Evolutionary conservation across 2,888 invertebrate genomes (phyloP), one percentile per base, ranked within the genome.

Genomic region (Tipula lateralis): DNA sequence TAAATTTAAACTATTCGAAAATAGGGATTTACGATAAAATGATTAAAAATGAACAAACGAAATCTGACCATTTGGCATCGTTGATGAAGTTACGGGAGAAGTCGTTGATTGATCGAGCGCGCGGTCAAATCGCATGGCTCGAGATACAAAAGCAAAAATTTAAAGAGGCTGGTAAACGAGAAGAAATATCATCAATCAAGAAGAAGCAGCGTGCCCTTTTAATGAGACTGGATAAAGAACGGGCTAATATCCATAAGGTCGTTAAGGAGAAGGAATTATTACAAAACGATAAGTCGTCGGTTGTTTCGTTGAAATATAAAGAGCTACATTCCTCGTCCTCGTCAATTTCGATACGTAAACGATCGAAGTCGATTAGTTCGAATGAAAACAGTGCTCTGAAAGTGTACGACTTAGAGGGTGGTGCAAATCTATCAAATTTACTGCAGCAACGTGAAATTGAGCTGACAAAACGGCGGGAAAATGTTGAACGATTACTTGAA

Each of bases 161-260:
- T 34, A 90, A 91, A 85, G 91, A 92, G 86, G 92, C 92, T 84
- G 93, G 93, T 0, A 44, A 34, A 29, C 89, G 92, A 30, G 91
- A 92, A 81, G 91, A 91, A 87, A 92, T 92, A 85, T 92, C 92
- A 0, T 88, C 92, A 1, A 91, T 94, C 30, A 93, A 93, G 87
- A 94, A 94, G 88, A 93, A 93, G 86, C 94, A 95, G 88, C 89
- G 94, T 85, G 94, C 93, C 0, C 90, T 95, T 85, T 88, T 94
- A 85, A 88, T 94, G 85, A 93, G 93, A 88, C 91, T 94, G 86
- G 92, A 94, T 87, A 93, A 93, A 87, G 94, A 94, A 87, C 91
- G 93, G 87, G 93, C 93, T 86, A 94, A 94, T 88, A 93, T 95
- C 89, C 92, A 92, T 88, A 92, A 92, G 92, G 92, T 13, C 6